Conservation (phyloP, 2,888 invertebrate species). For the Buathra laborator region DNA sequence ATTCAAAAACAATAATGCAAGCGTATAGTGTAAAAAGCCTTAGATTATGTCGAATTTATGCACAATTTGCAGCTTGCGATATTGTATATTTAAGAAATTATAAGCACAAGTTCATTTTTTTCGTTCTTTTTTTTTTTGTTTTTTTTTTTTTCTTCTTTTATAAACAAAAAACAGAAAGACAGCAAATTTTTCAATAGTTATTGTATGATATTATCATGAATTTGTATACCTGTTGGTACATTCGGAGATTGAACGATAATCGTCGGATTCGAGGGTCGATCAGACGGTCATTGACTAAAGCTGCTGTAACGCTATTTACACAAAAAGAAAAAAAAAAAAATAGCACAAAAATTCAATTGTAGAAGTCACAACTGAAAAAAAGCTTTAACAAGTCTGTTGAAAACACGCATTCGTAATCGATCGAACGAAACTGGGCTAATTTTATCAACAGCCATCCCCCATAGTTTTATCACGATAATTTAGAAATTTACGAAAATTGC, state of each 20-base stretch:
- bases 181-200: constrained; percentile 73
- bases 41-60: constrained; percentile 81
- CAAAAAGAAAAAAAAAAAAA: constrained; percentile 37
- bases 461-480: constrained; percentile 48
- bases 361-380: constrained; percentile 25
- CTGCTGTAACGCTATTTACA: constrained; percentile 72
- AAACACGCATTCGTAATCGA: constrained; percentile 37
- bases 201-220: constrained; percentile 76
- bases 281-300: constrained; percentile 71
- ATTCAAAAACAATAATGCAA: constrained; percentile 73
- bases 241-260: constrained; percentile 54
- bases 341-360: constrained; percentile 53
- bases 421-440: constrained; percentile 57
- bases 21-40: constrained; percentile 81
- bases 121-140: constrained; percentile 36
- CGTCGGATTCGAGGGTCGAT: constrained; percentile 71
- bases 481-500: constrained; percentile 44
- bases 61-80: constrained; percentile 81
- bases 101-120: constrained; percentile 78
- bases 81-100: constrained; percentile 73
- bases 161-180: constrained; percentile 51
- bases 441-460: constrained; percentile 50
- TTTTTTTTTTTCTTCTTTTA: constrained; percentile 16
- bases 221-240: constrained; percentile 75
- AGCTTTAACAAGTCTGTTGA: constrained; percentile 6